These are phyloP conservation scores for Triplophysa siluroides DNA, from an alignment of 2,113 vertebrate species.

Conservation along the genomic window DNA sequence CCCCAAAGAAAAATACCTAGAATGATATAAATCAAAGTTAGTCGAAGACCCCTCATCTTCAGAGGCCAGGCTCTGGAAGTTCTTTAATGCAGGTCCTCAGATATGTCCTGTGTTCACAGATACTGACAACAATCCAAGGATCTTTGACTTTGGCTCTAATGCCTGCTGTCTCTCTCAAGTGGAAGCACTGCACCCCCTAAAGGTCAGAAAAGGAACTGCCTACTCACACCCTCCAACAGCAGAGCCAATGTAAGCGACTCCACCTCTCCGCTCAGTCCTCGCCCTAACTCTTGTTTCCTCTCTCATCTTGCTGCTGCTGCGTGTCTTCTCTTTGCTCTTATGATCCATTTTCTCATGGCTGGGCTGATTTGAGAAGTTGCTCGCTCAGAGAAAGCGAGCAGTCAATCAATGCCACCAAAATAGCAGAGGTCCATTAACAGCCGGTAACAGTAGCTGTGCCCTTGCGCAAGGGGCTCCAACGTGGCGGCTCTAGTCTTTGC, in stretches of 20 bases:
- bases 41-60: neutral
- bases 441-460: conserved; percentile 70
- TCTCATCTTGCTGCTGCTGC: neutral
- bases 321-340: neutral
- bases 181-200: conserved; percentile 93
- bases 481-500: conserved; percentile 61
- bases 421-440: conserved; percentile 72
- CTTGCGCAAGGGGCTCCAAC: conserved; percentile 69
- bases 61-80: neutral
- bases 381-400: conserved; percentile 64
- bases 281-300: conserved; percentile 66
- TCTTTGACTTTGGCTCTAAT: conserved; percentile 1
- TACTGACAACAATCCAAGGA: conserved; percentile 10
- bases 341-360: conserved; percentile 59
- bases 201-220: conserved; percentile 68
- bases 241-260: neutral
- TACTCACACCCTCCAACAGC: neutral
- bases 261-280: conserved; percentile 48
- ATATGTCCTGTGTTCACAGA: conserved; percentile 36
- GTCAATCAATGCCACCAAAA: conserved; percentile 75
- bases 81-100: conserved; percentile 2
- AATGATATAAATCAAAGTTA: neutral
- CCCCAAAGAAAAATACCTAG: neutral
- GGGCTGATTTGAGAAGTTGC: conserved; percentile 66
- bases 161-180: conserved; percentile 64